Evolutionary conservation across 1,140 invertebrate genomes (phyloP), one percentile per base, ranked within the genome.

Genomic region (Helicoverpa zea): DNA sequence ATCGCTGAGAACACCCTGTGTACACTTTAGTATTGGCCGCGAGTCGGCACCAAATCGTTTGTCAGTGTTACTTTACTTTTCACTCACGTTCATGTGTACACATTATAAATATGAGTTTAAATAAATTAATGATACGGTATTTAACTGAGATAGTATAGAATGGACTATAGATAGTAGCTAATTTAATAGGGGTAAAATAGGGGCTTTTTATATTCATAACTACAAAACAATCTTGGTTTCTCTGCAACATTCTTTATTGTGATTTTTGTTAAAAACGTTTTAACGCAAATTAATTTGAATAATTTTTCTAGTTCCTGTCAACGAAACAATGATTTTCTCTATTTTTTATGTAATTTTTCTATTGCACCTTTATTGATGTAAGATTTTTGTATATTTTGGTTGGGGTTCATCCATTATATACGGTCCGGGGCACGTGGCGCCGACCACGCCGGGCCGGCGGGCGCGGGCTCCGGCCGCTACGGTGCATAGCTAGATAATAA

Each of bases 81-180:
- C 58, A 59, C 29, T 56, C 43, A 54, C 51, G 59, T 78, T 68
- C 68, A 61, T 66, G 54, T 81, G 81, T 81, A 82, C 81, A 81
- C 81, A 64, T 74, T 76, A 78, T 58, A 80, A 80, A 83, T 84
- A 83, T 79, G 80, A 81, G 35, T 87, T 85, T 87, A 85, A 84
- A 64, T 82, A 89, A 91, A 88, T 88, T 91, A 89, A 87, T 88
- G 68, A 81, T 85, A 88, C 83, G 85, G 83, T 92, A 90, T 90
- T 90, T 90, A 92, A 91, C 87, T 93, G 88, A 90, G 84, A 89
- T 93, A 93, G 88, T 86, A 90, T 94, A 93, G 89, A 89, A 91
- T 87, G 86, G 83, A 91, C 86, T 89, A 91, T 92, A 92, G 90
- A 30, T 91, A 90, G 86, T 93, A 92, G 91, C 86, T 94, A 92